Evolutionary conservation across 2,113 vertebrate species (phyloP), one percentile per base, ranked within the genome.

Genomic region (Gasterosteus nipponicus): DNA sequence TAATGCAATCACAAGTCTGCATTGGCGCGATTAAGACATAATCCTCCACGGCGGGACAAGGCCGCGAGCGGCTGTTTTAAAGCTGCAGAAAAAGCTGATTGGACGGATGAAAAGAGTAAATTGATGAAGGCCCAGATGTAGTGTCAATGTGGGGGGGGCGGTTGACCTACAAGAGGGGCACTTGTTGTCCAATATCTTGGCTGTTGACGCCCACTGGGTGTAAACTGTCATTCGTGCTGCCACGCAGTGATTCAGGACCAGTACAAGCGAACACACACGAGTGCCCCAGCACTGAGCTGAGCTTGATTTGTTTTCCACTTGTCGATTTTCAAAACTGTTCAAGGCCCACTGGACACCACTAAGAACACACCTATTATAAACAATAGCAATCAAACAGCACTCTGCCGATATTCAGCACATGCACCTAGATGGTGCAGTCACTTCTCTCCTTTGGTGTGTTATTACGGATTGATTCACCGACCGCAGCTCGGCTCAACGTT

Each of bases 1-100:
- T 82, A 80, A 86, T 77, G 66, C 70, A 81, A 87, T 86, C 67
- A 84, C 75, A 35, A 56, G 69, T 44, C 53, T 78, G 69, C 59
- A 77, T 79, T 66, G 58, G 63, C 31, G 73, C 79, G 78, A 84
- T 87, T 87, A 72, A 76, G 80, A 73, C 79, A 31, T 69, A 44
- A 84, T 82, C 75, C 58, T 81, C 39, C 26, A 26, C 62, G 22
- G 47, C 53, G 46, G 61, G 67, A 85, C 58, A 61, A 71, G 49
- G 38, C 62, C 81, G 49, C 14, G 18, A 77, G 51, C 46, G 58
- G 22, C 67, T 78, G 51, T 75, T 75, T 69, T 54, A 39, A 66
- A 69, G 61, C 69, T 46, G 75, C 60, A 74, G 64, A 60, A 14
- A 14, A 61, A 74, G 41, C 44, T 64, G 70, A 65, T 58, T 53